Evolutionary conservation across 1,140 invertebrate genomes (phyloP).

Genomic region (Acromyrmex heyeri): DNA sequence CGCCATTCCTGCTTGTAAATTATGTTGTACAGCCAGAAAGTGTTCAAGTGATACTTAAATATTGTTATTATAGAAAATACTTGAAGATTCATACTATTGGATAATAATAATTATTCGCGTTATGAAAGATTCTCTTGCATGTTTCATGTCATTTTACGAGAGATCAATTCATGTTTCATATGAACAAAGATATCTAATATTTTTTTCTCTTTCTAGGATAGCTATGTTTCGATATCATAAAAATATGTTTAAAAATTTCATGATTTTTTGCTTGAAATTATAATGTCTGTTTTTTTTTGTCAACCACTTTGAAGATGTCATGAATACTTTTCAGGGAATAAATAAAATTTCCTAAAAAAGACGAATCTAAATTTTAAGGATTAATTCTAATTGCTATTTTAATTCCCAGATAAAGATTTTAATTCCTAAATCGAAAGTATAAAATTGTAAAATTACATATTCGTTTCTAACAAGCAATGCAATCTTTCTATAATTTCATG

Average conservation of each 20-base stretch:
- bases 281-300: background rate
- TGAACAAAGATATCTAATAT: background rate
- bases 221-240: background rate
- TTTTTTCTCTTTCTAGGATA: background rate
- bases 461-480: background rate
- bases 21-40: background rate
- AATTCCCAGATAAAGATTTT: too few species aligned
- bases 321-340: background rate
- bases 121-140: background rate
- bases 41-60: conserved; percentile 6
- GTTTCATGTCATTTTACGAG: background rate
- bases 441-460: background rate
- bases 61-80: background rate
- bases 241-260: background rate
- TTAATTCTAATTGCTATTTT: background rate
- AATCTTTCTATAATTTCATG: background rate
- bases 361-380: background rate
- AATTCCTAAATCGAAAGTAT: background rate
- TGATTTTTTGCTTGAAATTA: background rate
- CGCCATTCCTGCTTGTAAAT: background rate
- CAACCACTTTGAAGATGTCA: background rate
- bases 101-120: background rate
- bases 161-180: background rate
- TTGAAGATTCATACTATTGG: background rate
- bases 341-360: background rate